Conservation (phyloP, 2,797 vertebrate genomes). For the Falco berigora region DNA sequence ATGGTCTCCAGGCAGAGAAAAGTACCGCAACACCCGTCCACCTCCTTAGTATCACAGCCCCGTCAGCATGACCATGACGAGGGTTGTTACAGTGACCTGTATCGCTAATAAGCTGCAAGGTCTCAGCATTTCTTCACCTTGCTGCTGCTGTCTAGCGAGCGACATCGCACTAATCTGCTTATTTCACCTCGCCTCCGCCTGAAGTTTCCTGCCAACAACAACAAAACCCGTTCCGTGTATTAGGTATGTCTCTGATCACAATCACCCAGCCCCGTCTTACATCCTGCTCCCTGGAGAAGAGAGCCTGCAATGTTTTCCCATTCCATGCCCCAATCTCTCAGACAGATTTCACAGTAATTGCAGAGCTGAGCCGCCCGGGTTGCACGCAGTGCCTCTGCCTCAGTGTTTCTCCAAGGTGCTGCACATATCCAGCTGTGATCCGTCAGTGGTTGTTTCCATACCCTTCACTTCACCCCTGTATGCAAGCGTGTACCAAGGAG, state of each 20-base stretch:
- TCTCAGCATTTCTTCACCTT: background rate
- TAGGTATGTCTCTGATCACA: background rate
- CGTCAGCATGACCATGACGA: background rate
- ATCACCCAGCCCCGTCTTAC: background rate
- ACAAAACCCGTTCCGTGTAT: background rate
- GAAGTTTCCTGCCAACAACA: background rate
- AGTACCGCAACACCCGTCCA: background rate
- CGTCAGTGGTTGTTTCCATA: constrained; percentile 33
- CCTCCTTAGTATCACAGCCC: background rate
- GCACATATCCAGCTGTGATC: constrained; percentile 33
- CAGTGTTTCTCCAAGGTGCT: background rate
- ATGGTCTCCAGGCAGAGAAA: background rate
- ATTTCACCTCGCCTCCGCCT: background rate
- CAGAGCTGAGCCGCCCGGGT: background rate
- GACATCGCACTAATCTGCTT: background rate
- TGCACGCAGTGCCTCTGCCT: background rate
- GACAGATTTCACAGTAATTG: constrained; percentile 44
- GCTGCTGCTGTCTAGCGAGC: background rate
- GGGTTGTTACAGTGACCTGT: background rate
- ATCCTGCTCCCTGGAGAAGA: background rate
- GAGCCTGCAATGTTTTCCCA: background rate
- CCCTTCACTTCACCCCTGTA: constrained; percentile 59
- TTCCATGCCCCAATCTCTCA: constrained; percentile 1
- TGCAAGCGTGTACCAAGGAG: constrained; percentile 9
- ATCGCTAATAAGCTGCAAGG: background rate